Percentiles rank a stretch among this genome's conserved stretches.
Evolutionary conservation across 2,797 vertebrate species (phyloP).

Genomic region (Hafferia zeledoni): DNA sequence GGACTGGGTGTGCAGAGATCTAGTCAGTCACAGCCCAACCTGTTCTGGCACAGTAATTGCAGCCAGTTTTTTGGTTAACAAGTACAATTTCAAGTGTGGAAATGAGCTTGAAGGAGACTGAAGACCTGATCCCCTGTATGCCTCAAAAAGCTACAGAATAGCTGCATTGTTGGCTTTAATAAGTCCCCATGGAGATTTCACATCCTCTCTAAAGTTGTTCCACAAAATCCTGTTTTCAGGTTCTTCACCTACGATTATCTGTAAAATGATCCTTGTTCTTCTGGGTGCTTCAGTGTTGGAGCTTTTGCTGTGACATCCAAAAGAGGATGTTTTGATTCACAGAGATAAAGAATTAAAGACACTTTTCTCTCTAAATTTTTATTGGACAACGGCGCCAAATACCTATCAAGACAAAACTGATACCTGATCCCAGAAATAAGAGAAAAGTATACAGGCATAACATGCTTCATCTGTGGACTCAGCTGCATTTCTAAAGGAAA

Average conservation of each 20-base stretch:
- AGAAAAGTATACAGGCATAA: constrained; percentile 53
- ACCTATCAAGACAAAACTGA: constrained; percentile 65
- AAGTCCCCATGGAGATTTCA: constrained; percentile 47
- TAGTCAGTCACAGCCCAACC: neutral
- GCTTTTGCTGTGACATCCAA: neutral
- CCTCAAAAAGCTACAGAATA: constrained; percentile 1
- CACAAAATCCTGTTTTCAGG: constrained; percentile 59
- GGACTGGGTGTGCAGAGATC: neutral
- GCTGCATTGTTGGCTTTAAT: constrained; percentile 52
- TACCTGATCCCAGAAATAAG: constrained; percentile 37
- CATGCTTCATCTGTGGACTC: constrained; percentile 1
- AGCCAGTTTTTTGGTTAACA: constrained; percentile 34
- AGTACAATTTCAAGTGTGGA: neutral
- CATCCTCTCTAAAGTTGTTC: constrained; percentile 19
- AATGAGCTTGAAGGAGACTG: constrained; percentile 4
- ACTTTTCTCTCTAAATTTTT: constrained; percentile 50
- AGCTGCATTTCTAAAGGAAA: constrained; percentile 50
- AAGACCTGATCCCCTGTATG: constrained; percentile 28
- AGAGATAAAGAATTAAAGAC: constrained; percentile 61
- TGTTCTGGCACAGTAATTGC: constrained; percentile 4
- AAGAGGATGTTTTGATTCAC: constrained; percentile 58
- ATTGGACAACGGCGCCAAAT: constrained; percentile 43
- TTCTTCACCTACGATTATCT: constrained; percentile 50
- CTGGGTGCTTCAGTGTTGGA: constrained; percentile 22
- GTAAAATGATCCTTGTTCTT: constrained; percentile 33